phyloP scores from a whole-genome alignment of 2,888 invertebrate genomes.

The Liodrosophila aerea region DNA sequence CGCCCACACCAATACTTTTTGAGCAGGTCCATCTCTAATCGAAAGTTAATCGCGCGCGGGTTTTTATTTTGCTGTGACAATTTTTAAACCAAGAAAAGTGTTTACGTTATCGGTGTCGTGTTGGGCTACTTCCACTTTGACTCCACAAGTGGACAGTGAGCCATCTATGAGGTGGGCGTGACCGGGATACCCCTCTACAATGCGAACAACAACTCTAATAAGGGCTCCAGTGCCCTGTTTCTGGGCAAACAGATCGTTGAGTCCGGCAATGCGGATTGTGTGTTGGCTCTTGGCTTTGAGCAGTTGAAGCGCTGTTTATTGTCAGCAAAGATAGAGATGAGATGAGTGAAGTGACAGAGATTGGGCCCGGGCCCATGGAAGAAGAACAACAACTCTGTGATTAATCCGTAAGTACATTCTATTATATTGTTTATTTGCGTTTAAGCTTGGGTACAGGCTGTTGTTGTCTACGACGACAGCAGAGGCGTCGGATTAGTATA shows the following conservation, averaged over 20 bases:
- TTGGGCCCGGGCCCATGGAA: constrained; percentile 95
- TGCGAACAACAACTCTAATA: constrained; percentile 99
- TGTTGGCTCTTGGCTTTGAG: constrained; percentile 97
- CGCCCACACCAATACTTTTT: too few relatives aligned
- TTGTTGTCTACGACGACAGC: too few relatives aligned
- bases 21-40: too few relatives aligned
- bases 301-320: constrained; percentile 97
- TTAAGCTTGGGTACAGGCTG: constrained; percentile 13
- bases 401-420: constrained; percentile 88
- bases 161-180: constrained; percentile 96
- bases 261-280: constrained; percentile 92
- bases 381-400: constrained; percentile 98
- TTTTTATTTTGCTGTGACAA: too few relatives aligned
- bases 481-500: constrained; percentile 10
- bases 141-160: constrained; percentile 95
- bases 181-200: constrained; percentile 98
- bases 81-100: constrained; percentile 83
- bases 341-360: constrained; percentile 92
- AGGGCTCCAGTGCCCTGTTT: constrained; percentile 95
- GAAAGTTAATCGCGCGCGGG: too few relatives aligned
- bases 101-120: constrained; percentile 95
- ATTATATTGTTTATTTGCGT: constrained; percentile 12
- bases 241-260: constrained; percentile 95
- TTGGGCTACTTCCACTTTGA: constrained; percentile 98
- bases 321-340: constrained; percentile 82